Evolutionary conservation across 1,140 invertebrate genomes (phyloP).

Genomic region (Mizuhopecten yessoensis): DNA sequence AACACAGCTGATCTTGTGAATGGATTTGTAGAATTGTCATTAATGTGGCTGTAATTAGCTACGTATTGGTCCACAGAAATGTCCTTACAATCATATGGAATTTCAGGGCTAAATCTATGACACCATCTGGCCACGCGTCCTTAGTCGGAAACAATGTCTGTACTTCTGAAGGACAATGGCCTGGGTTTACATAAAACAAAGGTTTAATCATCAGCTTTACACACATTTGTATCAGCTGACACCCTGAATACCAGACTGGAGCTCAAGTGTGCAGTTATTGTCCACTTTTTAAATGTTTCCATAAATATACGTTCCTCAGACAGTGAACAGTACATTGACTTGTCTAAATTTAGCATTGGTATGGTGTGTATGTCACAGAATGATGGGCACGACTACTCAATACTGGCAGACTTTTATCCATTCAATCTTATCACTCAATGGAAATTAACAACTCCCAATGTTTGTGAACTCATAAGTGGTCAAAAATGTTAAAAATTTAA

Average conservation of each 20-base stretch:
- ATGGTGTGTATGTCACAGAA: background rate
- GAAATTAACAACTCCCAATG: background rate
- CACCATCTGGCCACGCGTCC: conserved; percentile 16
- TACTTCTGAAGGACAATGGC: background rate
- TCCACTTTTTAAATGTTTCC: background rate
- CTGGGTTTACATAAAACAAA: conserved; percentile 5
- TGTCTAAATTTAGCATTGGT: conserved; percentile 3
- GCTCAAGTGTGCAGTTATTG: background rate
- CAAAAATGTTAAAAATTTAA: conserved; percentile 30
- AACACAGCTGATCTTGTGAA: conserved; percentile 24
- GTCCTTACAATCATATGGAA: background rate
- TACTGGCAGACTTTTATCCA: background rate
- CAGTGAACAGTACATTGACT: background rate
- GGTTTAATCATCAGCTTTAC: background rate
- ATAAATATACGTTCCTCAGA: background rate
- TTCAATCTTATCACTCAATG: background rate
- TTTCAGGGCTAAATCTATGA: conserved; percentile 17
- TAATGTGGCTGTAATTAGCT: background rate
- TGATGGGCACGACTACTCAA: background rate
- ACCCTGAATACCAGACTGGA: background rate
- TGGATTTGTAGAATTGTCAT: conserved; percentile 6
- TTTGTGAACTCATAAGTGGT: background rate
- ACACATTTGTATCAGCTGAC: background rate
- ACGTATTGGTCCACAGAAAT: background rate
- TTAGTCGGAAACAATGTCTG: background rate